phyloP scores from a whole-genome alignment of 2,797 vertebrate species.

The Telmatherina bonti region DNA sequence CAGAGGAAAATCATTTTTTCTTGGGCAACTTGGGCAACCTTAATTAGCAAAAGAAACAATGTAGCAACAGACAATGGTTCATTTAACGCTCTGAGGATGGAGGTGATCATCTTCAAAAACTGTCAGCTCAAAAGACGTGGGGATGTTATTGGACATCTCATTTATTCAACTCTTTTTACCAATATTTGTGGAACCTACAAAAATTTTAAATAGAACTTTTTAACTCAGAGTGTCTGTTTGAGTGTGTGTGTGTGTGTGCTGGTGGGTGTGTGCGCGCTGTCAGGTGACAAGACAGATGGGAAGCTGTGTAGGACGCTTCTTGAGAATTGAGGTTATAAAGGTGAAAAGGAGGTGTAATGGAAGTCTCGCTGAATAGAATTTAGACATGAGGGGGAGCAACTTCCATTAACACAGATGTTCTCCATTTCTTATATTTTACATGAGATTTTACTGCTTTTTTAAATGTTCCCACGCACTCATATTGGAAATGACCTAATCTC shows the following conservation, averaged over 20 bases:
- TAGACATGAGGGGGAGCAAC: background rate
- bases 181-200: conserved; percentile 82
- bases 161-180: conserved; percentile 74
- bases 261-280: background rate
- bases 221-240: conserved; percentile 24
- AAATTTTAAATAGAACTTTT: conserved; percentile 85
- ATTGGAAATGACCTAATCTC: conserved; percentile 27
- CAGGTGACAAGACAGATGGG: conserved; percentile 43
- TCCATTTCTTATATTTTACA: background rate
- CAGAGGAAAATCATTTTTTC: background rate
- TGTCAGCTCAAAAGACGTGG: conserved; percentile 18
- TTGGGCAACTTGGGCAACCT: background rate
- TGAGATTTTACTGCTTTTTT: background rate
- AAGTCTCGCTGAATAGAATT: background rate
- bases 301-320: conserved; percentile 23
- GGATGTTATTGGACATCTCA: conserved; percentile 47
- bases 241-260: background rate
- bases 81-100: conserved; percentile 11
- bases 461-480: conserved; percentile 1
- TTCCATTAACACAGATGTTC: background rate
- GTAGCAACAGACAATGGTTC: conserved; percentile 37
- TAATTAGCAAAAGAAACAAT: conserved; percentile 27
- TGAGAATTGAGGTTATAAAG: conserved; percentile 16
- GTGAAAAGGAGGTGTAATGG: conserved; percentile 36
- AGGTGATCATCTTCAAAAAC: conserved; percentile 34